Base-by-base conservation (phyloP, 1,140 invertebrate species). In the Euura saliciscinereae region DNA sequence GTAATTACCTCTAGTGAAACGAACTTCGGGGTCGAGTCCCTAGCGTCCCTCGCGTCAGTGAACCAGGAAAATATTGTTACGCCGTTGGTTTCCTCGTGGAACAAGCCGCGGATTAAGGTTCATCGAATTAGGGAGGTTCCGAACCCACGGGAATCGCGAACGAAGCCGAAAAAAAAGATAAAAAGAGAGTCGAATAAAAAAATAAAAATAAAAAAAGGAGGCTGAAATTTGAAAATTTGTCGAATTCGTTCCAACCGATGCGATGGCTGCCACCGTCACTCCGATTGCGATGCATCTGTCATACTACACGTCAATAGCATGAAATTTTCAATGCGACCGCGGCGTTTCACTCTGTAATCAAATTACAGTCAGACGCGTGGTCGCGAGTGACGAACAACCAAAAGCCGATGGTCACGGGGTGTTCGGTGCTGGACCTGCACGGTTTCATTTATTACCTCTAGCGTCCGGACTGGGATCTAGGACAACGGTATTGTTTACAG, bases 101-200 rank as follows among this genome's bases (percentile, higher is more conserved):
- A 59, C 51, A 59, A 59, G 51, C 51, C 51, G 13, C 51, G 51
- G 51, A 59, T 59, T 59, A 59, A 59, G 51, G 51, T 59, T 59
- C 51, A 59, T 59, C 51, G 51, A 59, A 59, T 59, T 59, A 59
- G 51, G 13, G 51, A 59, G 51, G 51, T 59, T n/a, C 3, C 28
- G 28, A 28, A 28, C 28, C 8, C 51, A 59, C 5, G 51, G 51
- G 28, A 28, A 28, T 28, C 5, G 6, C 10, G 51, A n/a, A 11
- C 4, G 51, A n/a, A 59, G 51, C 8, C 10, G 8, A n/a, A n/a
- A 8, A n/a, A 59, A 59, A 59, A 59, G 13, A n/a, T 5, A 59
- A n/a, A n/a, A n/a, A 59, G 13, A 59, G 13, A 59, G 10, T 8
- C 8, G 13, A 59, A 59, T 11, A 59, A 59, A 59, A 59, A 28